A percentile compares a stretch with the other conserved stretches of the same genome.
phyloP scores from a whole-genome alignment of 1,140 invertebrate species.

The Trichoplusia ni region DNA sequence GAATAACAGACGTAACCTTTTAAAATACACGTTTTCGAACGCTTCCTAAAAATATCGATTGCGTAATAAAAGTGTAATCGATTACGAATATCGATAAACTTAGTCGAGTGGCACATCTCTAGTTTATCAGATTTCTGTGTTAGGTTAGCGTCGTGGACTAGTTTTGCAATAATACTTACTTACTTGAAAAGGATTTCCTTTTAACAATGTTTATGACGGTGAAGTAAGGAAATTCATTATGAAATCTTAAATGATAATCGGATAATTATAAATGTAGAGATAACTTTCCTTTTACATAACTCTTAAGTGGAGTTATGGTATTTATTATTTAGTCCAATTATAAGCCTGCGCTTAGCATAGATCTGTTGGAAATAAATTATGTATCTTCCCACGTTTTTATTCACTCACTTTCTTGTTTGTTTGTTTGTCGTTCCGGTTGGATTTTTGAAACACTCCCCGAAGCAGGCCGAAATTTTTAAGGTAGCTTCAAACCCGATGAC shows the following conservation, averaged over 20 bases:
- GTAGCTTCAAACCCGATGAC: no score
- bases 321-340: no score
- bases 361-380: no score
- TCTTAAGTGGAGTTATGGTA: not conserved
- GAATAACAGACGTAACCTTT: not conserved
- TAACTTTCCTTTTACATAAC: not conserved
- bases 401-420: no score
- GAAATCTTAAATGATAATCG: not conserved
- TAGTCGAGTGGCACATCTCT: constrained; percentile 16
- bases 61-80: constrained; percentile 12
- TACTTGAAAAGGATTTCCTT: constrained; percentile 8
- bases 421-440: no score
- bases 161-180: constrained; percentile 17
- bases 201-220: not conserved
- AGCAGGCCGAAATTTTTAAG: no score
- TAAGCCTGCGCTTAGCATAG: no score
- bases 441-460: no score
- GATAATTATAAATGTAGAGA: not conserved
- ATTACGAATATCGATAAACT: not conserved
- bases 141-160: not conserved
- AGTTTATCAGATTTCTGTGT: constrained; percentile 15
- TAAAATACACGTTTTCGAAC: constrained; percentile 4
- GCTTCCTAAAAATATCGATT: constrained; percentile 1
- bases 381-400: no score
- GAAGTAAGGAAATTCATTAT: constrained; percentile 9